Evolutionary conservation across 1,140 invertebrate species (phyloP), one percentile per base, ranked within the genome.

Genomic region (Drosophila quadrilineata): DNA sequence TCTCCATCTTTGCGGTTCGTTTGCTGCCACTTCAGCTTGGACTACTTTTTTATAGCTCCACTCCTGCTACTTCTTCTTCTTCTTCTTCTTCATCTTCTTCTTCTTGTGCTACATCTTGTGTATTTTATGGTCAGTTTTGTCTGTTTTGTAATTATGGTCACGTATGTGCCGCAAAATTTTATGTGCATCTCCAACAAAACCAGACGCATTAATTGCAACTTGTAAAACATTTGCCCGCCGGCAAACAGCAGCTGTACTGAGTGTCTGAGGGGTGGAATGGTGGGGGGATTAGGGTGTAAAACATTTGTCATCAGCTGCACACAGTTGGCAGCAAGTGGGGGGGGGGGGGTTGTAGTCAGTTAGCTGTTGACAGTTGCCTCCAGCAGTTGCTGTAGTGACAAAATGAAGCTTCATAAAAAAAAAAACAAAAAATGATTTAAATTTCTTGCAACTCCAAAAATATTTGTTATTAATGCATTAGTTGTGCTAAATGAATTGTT

Each of bases 61-160:
- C 33, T 43, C 16, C n/a, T 17, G 5, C 3, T 38, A 16, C n/a
- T 1, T 3, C 24, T 28, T 3, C 21, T 1, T 14, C 4, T 17
- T 3, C 16, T 12, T 9, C 10, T 29, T 9, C 12, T 17, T 19
- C 10, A n/a, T 43, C 8, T 26, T 8, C 3, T n/a, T 29, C 4
- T 49, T 10, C 48, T 10, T 62, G 28, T 45, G n/a, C n/a, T n/a
- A n/a, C n/a, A n/a, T n/a, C n/a, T 3, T 63, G 22, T 65, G 16
- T 49, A 22, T 46, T 69, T 69, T 65, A 65, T 36, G 58, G 43
- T 50, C 60, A 57, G 46, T 52, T 50, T 56, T 58, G 52, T 59
- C 66, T 52, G 33, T 65, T 69, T 69, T 65, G 60, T 58, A 69
- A 69, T 69, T 69, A 69, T 69, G 52, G 66, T 69, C 66, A 69